phyloP scores from a whole-genome alignment of 2,113 vertebrate species.

The Phocoena sinus region DNA sequence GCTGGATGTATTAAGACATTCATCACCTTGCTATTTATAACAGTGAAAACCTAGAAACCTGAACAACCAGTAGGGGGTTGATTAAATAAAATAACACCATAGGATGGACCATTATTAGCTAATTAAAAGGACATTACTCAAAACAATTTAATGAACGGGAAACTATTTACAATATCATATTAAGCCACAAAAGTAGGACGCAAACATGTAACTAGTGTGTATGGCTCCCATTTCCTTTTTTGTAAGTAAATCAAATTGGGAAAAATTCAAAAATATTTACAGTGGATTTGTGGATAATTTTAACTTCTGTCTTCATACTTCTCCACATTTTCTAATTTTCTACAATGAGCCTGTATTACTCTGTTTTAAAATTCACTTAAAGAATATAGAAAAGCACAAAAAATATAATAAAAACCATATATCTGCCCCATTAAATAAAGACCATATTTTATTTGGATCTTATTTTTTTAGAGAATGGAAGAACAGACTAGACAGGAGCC shows the following conservation, averaged over 20 bases:
- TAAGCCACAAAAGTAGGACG: neutral
- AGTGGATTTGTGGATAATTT: neutral
- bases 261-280: neutral
- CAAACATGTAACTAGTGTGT: neutral
- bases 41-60: neutral
- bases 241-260: neutral
- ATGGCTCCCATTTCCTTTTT: neutral
- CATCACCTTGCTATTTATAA: neutral
- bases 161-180: neutral
- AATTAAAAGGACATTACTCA: neutral
- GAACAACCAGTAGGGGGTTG: neutral
- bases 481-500: neutral
- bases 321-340: neutral
- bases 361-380: neutral
- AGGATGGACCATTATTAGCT: neutral
- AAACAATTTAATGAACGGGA: neutral
- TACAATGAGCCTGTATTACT: neutral
- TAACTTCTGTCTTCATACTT: neutral
- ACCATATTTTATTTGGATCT: neutral
- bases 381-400: neutral
- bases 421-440: neutral
- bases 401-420: neutral
- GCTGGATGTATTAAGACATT: neutral
- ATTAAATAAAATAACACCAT: neutral
- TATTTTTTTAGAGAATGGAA: neutral